Evolutionary conservation across 2,797 vertebrate species (phyloP).

Genomic region (Cossypha polioptera): DNA sequence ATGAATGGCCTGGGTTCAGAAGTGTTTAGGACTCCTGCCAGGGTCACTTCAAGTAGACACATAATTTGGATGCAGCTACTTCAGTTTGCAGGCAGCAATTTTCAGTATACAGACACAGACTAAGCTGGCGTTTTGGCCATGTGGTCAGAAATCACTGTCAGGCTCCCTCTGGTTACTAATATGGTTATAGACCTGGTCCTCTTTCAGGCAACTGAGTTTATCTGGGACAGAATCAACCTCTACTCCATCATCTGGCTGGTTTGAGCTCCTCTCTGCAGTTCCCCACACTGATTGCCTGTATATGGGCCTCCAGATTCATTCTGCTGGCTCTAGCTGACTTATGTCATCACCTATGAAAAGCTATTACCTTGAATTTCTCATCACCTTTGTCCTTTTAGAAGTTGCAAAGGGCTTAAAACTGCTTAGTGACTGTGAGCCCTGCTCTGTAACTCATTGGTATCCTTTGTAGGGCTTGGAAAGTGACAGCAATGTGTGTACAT

Average conservation of each 20-base stretch:
- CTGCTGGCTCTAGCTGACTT: not conserved
- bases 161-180: not conserved
- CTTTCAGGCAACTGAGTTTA: not conserved
- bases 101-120: not conserved
- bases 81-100: not conserved
- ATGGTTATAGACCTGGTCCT: not conserved
- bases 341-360: not conserved
- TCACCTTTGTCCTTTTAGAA: not conserved
- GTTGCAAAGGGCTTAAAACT: not conserved
- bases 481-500: not conserved
- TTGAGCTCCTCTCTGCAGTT: not conserved
- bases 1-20: not conserved
- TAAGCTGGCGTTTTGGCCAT: not conserved
- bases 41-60: not conserved
- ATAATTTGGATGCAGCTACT: not conserved
- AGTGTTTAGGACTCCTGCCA: not conserved
- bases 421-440: not conserved
- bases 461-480: not conserved
- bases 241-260: not conserved
- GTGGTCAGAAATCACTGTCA: not conserved
- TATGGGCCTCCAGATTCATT: not conserved
- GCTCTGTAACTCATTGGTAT: not conserved
- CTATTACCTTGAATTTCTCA: not conserved
- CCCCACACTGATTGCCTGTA: not conserved
- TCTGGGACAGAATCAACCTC: not conserved